Evolutionary conservation across 2,113 vertebrate genomes (phyloP).

Genomic region (Terrapene triunguis): DNA sequence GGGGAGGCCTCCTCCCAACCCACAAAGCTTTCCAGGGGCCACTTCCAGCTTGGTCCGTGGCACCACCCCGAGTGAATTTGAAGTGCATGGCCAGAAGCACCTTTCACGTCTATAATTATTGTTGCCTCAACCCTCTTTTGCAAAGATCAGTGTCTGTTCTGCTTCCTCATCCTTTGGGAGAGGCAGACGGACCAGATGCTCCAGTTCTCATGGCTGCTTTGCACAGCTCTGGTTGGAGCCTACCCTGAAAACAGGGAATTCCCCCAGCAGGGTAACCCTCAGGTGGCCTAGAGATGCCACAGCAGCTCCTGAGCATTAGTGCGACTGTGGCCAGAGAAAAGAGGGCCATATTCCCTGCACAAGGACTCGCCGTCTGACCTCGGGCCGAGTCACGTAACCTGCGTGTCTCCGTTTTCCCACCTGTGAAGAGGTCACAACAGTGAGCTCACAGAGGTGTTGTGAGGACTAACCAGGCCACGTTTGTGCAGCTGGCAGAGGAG

Average conservation of each 20-base stretch:
- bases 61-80: neutral
- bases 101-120: neutral
- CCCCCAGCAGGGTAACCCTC: no score
- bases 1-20: neutral
- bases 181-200: neutral
- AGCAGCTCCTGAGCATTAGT: neutral
- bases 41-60: neutral
- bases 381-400: neutral
- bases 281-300: no score
- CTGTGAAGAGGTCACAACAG: neutral
- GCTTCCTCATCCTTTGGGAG: neutral
- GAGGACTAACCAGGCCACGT: neutral
- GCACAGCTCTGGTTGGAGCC: neutral
- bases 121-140: neutral
- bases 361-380: neutral
- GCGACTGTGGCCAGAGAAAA: fast-evolving
- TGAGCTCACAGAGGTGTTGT: fast-evolving
- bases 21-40: neutral
- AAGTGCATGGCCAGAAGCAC: neutral
- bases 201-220: neutral
- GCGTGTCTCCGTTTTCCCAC: neutral
- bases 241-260: no score
- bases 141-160: neutral
- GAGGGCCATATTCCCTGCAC: neutral
- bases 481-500: neutral